phyloP scores from a whole-genome alignment of 2,113 vertebrate species.

The Leiothrix lutea region DNA sequence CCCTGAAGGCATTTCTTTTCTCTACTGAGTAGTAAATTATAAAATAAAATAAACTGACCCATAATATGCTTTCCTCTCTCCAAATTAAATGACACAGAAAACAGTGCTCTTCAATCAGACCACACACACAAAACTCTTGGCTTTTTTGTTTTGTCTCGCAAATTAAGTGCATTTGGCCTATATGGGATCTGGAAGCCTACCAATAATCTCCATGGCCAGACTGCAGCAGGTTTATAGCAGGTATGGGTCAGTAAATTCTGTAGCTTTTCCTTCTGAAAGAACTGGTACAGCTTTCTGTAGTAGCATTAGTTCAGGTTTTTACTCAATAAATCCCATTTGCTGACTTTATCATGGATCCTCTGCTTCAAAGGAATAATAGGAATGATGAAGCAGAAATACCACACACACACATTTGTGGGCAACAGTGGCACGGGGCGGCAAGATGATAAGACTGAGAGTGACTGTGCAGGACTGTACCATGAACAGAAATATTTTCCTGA shows the following conservation, averaged over 20 bases:
- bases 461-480: not conserved
- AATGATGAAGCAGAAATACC: not conserved
- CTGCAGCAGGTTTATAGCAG: not conserved
- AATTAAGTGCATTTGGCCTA: not conserved
- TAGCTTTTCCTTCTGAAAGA: not conserved
- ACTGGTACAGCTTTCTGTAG: not conserved
- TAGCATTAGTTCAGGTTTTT: not conserved
- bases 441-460: not conserved
- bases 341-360: not conserved
- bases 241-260: not conserved
- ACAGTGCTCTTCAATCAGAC: not conserved
- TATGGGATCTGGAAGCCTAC: not conserved
- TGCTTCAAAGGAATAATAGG: not conserved
- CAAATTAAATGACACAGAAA: constrained; percentile 9
- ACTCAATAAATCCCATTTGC: not conserved
- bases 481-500: not conserved
- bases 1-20: not conserved
- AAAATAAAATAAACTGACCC: not conserved
- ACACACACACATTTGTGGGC: not conserved
- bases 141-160: not conserved
- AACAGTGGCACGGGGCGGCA: not conserved
- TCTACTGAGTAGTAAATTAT: not conserved
- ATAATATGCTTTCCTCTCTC: not conserved
- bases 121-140: not conserved
- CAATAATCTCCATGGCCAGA: not conserved